Evolutionary conservation across 2,888 invertebrate genomes (phyloP).

Genomic region (Agapostemon virescens): DNA sequence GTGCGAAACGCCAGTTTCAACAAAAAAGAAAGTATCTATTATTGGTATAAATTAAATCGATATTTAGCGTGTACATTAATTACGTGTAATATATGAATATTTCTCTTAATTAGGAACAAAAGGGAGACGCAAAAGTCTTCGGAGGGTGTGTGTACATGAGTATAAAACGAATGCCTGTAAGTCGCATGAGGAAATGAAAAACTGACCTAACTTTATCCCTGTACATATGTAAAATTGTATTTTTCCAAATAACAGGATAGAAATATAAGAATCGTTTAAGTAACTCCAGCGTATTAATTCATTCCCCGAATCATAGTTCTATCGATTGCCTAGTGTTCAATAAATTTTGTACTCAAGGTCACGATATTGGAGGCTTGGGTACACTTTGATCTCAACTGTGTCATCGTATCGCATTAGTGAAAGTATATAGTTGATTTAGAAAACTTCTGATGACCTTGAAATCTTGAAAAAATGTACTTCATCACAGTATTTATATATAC

Average conservation of each 20-base stretch:
- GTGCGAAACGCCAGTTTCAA: conserved; percentile 31
- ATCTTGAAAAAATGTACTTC: too few species aligned
- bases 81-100: conserved; percentile 32
- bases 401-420: too few species aligned
- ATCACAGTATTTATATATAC: too few species aligned
- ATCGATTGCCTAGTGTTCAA: too few species aligned
- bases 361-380: too few species aligned
- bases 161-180: conserved; percentile 41
- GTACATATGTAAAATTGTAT: conserved; percentile 64
- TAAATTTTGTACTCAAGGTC: too few species aligned
- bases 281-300: background rate
- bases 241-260: conserved; percentile 60
- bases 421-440: too few species aligned
- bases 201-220: conserved; percentile 43
- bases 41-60: conserved; percentile 40
- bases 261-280: conserved; percentile 47
- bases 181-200: conserved; percentile 13
- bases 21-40: conserved; percentile 49
- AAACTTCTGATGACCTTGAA: too few species aligned
- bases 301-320: background rate
- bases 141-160: conserved; percentile 31
- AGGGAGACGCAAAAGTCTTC: conserved; percentile 16
- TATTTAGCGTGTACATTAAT: conserved; percentile 42
- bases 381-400: too few species aligned
- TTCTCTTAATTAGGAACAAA: conserved; percentile 8